phyloP scores from a whole-genome alignment of 2,113 vertebrate genomes.

The Hippocampus comes region DNA sequence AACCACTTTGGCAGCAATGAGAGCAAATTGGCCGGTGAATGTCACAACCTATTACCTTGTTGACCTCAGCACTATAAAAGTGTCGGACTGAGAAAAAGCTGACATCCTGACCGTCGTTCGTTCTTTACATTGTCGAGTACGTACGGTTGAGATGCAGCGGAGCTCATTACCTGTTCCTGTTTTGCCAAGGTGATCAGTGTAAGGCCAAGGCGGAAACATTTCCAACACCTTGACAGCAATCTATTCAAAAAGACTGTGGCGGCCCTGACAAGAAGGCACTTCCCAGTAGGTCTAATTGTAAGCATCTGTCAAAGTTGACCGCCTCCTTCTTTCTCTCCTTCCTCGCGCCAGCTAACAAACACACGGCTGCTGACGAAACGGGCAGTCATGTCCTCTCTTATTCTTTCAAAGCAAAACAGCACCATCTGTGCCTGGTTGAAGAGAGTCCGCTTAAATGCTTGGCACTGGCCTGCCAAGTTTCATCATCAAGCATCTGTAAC shows the following conservation, averaged over 20 bases:
- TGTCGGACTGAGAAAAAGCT: background rate
- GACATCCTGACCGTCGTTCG: conserved; percentile 9
- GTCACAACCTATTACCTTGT: conserved; percentile 4
- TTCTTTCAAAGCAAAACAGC: conserved; percentile 9
- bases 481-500: conserved; percentile 36
- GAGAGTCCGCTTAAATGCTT: conserved; percentile 44
- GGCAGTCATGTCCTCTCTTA: conserved; percentile 12
- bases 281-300: background rate
- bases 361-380: conserved; percentile 1
- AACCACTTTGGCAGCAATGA: conserved; percentile 18
- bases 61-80: background rate
- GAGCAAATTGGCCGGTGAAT: conserved; percentile 12
- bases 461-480: conserved; percentile 47
- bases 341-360: conserved; percentile 24
- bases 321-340: conserved; percentile 5
- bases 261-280: conserved; percentile 18
- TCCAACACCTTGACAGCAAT: conserved; percentile 25
- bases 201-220: conserved; percentile 8
- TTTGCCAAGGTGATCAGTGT: background rate
- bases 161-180: conserved; percentile 2
- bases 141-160: background rate
- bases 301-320: background rate
- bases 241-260: conserved; percentile 3
- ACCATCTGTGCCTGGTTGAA: conserved; percentile 49
- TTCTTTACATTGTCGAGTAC: conserved; percentile 6